A percentile compares a stretch with the other conserved stretches of the same genome.
These are phyloP conservation scores for Ennomos fuscantarius DNA, from an alignment of 2,888 invertebrate species.

Conservation along the genomic window DNA sequence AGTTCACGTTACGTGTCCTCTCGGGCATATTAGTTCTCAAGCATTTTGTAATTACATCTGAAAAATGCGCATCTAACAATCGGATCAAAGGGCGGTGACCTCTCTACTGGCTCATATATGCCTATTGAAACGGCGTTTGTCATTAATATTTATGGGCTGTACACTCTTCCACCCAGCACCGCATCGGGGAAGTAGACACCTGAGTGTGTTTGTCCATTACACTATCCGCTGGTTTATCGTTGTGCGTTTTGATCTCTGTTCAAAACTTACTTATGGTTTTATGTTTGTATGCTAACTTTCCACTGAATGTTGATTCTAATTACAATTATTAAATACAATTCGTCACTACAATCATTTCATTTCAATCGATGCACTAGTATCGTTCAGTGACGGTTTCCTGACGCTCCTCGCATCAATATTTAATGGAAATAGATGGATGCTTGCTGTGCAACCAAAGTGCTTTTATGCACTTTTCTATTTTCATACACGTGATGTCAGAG, in stretches of 20 bases:
- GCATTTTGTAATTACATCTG: conserved; percentile 72
- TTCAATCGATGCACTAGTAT: conserved; percentile 33
- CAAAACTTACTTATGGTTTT: conserved; percentile 26
- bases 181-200: conserved; percentile 71
- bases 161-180: conserved; percentile 63
- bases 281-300: not conserved
- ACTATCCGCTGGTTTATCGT: conserved; percentile 50
- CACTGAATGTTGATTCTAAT: conserved; percentile 7
- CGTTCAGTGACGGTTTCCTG: conserved; percentile 57
- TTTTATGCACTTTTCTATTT: conserved; percentile 46
- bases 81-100: conserved; percentile 77
- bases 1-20: conserved; percentile 49
- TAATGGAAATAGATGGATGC: conserved; percentile 61
- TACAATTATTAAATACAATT: no score
- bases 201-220: conserved; percentile 68
- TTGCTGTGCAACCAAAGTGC: conserved; percentile 47
- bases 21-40: conserved; percentile 53
- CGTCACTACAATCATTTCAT: conserved; percentile 28
- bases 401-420: conserved; percentile 61
- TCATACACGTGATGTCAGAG: conserved; percentile 30
- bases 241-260: conserved; percentile 17
- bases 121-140: conserved; percentile 74
- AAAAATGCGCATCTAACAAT: conserved; percentile 73
- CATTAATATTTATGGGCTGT: conserved; percentile 80
- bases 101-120: conserved; percentile 47